Evolutionary conservation across 1,140 invertebrate genomes (phyloP), one percentile per base, ranked within the genome.

Genomic region (Dendroctonus valens): DNA sequence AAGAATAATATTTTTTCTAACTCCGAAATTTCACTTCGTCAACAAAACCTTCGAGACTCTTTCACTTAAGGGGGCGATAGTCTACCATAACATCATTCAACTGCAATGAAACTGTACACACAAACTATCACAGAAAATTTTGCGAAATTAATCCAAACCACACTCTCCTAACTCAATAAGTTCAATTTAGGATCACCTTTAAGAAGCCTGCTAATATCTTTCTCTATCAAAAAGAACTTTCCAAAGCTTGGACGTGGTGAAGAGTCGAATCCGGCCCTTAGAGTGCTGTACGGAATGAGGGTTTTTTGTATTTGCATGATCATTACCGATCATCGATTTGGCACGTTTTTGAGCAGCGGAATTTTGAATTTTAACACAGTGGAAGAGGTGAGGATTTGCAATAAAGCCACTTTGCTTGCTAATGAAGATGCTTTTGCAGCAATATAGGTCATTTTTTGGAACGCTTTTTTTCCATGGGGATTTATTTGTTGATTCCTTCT

Each of bases 401-500:
- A 5, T 5, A 26, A 51, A 51, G 5, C 2, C 2, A 5, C 7
- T 46, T 38, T 55, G 7, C 37, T 57, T 44, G 38, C 48, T 26
- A 26, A 26, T 26, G 26, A 26, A 3, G 26, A 3, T 26, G 26
- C 3, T 3, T 71, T 74, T 75, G 64, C 52, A 75, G 73, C 69
- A 76, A 72, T 77, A 75, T 65, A 69, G 74, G 69, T 71, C 72
- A 7, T 8, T 70, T 37, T 59, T 72, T 5, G 80, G 78, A 0
- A 70, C 79, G 52, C 73, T 83, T 7, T 65, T 82, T 3, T 76
- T 83, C 8, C 86, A 87, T 73, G 83, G 83, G n/a, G 83, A 85
- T 63, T 75, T 87, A 4, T 82, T 85, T 52, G 86, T 88, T 6
- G 87, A 89, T 74, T 81, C 84, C 0, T 89, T 88, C 73, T 87